Evolutionary conservation across 23 tunicate genomes (phyloP).

Genomic region (Ascidia mentula): DNA sequence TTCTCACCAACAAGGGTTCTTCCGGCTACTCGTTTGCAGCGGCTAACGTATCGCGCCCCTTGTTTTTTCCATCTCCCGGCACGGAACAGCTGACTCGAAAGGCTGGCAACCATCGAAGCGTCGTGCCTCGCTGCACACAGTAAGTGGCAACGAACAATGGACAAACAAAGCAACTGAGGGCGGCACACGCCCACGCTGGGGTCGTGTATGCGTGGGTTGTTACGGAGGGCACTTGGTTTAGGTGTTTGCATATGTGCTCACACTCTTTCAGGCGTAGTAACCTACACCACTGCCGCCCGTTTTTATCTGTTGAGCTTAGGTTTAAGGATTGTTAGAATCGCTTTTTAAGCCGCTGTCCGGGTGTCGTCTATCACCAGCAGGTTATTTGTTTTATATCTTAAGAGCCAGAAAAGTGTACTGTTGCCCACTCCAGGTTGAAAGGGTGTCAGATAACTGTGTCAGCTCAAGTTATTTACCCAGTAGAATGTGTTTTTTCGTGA

Average conservation of each 20-base stretch:
- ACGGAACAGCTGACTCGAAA: slow-evolving; percentile 42
- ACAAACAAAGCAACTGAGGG: neutral
- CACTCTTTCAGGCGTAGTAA: neutral
- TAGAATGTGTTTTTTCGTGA: no score
- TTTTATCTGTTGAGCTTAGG: neutral
- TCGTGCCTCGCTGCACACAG: slow-evolving; percentile 9
- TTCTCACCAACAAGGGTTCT: neutral
- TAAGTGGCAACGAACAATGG: neutral
- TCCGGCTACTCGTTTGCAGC: slow-evolving; percentile 19
- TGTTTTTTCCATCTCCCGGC: slow-evolving; percentile 6
- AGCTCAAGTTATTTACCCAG: no score
- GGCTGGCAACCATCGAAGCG: slow-evolving; percentile 8
- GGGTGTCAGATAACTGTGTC: no score
- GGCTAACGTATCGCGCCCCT: neutral
- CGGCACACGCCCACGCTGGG: slow-evolving; percentile 26
- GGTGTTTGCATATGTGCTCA: slow-evolving; percentile 15
- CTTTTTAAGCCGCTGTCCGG: neutral
- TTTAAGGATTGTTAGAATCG: neutral
- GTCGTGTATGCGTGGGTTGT: slow-evolving; percentile 13
- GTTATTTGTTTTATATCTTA: no score
- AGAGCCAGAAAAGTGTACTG: no score
- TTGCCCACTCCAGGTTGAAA: no score
- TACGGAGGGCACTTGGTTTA: neutral
- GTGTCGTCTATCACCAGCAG: neutral
- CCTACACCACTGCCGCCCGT: neutral